Conservation (phyloP, 2,888 invertebrate species). For the Leptinotarsa haldemani region DNA sequence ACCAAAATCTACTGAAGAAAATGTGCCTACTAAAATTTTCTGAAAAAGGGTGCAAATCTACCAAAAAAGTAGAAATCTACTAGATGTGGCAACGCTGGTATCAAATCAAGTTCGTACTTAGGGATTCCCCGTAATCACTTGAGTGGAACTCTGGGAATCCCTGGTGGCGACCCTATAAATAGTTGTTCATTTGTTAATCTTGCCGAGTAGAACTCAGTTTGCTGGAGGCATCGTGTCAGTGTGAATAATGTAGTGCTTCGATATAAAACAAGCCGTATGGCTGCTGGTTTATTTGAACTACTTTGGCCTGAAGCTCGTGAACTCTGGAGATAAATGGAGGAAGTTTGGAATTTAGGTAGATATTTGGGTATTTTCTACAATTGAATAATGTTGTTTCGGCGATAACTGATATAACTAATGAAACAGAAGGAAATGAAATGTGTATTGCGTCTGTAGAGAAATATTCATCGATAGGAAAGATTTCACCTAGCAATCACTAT, state of each 20-base stretch:
- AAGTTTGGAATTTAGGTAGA: conserved; percentile 1
- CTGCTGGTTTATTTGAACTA: not conserved
- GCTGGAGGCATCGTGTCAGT: not conserved
- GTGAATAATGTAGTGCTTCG: not conserved
- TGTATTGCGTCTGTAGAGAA: no score
- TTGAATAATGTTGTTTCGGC: not conserved
- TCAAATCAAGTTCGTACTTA: no score
- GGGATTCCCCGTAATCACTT: no score
- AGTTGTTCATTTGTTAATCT: conserved; percentile 1
- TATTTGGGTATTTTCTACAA: not conserved
- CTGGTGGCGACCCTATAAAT: not conserved
- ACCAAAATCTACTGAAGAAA: no score
- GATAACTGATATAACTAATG: not conserved
- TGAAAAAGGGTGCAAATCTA: no score
- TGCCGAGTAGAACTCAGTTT: not conserved
- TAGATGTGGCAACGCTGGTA: no score
- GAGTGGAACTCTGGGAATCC: conserved; percentile 1
- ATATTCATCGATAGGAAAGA: no score
- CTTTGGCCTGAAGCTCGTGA: not conserved
- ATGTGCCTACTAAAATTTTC: no score
- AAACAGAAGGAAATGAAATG: not conserved
- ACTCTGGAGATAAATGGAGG: not conserved
- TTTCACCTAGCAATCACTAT: no score
- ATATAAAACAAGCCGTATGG: not conserved
- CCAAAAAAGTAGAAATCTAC: no score